Evolutionary conservation across 2,888 invertebrate species (phyloP), one percentile per base, ranked within the genome.

Genomic region (Leptopilina drosophilae): DNA sequence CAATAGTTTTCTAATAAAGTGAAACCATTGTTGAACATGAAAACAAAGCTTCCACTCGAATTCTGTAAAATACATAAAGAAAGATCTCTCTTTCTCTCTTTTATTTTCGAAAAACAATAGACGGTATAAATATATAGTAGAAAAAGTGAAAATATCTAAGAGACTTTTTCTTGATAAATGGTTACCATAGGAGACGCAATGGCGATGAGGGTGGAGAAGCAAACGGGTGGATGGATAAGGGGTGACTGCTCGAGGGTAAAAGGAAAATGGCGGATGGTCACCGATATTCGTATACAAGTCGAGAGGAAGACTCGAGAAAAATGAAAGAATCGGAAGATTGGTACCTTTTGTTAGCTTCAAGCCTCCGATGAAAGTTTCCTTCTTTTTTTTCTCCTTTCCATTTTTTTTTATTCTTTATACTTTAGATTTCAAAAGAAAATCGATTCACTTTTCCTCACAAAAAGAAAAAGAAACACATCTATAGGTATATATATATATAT

Each of bases 251-350:
- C 66, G 85, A 80, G 80, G 85, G 84, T 86, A 85, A 82, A 88
- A 86, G 86, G 86, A 88, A 88, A 88, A 88, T 88, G 88, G 88
- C 87, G 85, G 85, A 82, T 80, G 86, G 82, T 85, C 84, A 85
- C 82, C 79, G 83, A 84, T 80, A 82, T 81, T 59, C 56, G 76
- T 80, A 76, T 77, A 78, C 77, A 77, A 78, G 82, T 80, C 40
- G 75, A 84, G 78, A 78, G 49, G 49, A 82, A 80, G 82, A 80
- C 76, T 78, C 78, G 78, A 82, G 84, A 81, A 83, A 85, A 85
- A 87, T 81, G 84, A 82, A 84, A 73, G 73, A 73, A 56, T 73
- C 73, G 77, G 82, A 87, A 85, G 79, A 82, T 79, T 79, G 78
- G 80, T 81, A 81, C 82, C 85, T 85, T 86, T 86, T 56, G 73